Evolutionary conservation across 2,888 invertebrate species (phyloP).

Genomic region (Argynnis bischoffii): DNA sequence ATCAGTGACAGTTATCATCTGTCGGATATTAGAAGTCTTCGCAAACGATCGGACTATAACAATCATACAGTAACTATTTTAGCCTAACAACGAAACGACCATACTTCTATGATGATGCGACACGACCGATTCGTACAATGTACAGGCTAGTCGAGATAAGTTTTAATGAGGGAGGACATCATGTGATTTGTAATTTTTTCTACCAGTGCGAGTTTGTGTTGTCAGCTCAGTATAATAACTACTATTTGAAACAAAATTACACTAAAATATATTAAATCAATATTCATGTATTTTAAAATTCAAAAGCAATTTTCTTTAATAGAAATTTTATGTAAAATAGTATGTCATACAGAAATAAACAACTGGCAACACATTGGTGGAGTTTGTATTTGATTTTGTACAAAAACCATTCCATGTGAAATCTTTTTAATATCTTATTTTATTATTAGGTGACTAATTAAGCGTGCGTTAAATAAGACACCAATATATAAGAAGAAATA

Average conservation of each 20-base stretch:
- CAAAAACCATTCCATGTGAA: slow-evolving; percentile 80
- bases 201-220: slow-evolving; percentile 54
- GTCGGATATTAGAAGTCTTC: background rate
- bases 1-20: background rate
- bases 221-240: slow-evolving; percentile 2
- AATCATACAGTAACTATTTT: slow-evolving; percentile 18
- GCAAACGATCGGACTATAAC: slow-evolving; percentile 16
- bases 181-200: slow-evolving; percentile 73
- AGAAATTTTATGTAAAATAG: slow-evolving; percentile 13
- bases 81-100: slow-evolving; percentile 35
- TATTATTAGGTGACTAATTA: slow-evolving; percentile 71
- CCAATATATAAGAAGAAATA: slow-evolving; percentile 75
- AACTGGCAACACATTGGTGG: slow-evolving; percentile 47
- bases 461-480: slow-evolving; percentile 80
- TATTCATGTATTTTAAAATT: slow-evolving; percentile 11
- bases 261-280: slow-evolving; percentile 8
- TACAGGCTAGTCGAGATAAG: slow-evolving; percentile 74
- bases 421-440: slow-evolving; percentile 75
- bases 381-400: slow-evolving; percentile 78
- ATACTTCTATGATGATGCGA: slow-evolving; percentile 44
- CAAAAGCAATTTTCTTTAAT: slow-evolving; percentile 4
- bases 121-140: slow-evolving; percentile 61
- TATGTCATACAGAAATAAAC: background rate
- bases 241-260: slow-evolving; percentile 11
- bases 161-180: slow-evolving; percentile 51